Evolutionary conservation across 2,888 invertebrate species (phyloP), one percentile per base, ranked within the genome.

Genomic region (Drosophila ustulata): DNA sequence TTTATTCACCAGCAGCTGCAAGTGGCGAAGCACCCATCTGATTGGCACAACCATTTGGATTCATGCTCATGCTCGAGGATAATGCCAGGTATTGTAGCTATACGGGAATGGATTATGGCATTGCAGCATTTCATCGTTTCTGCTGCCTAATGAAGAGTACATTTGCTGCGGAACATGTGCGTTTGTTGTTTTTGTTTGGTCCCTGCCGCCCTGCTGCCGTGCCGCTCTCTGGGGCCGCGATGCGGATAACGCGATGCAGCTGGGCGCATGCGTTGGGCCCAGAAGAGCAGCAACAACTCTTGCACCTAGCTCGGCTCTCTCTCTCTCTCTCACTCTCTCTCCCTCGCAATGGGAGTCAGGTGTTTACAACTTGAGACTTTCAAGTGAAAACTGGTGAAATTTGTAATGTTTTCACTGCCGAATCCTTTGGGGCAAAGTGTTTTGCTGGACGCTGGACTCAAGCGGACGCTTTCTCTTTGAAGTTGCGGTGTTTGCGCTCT

Each of bases 241-340:
- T 6, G 3, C 9, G 47, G 4, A 23, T 11, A 34, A 9, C 11
- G 6, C 9, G 45, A 9, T 30, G 49, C 45, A 23, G 32, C 49
- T 58, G 51, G 45, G 67, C 75, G 75, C 75, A 75, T 75, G 75
- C 75, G 75, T 75, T 23, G 45, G 47, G 47, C 46, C 77, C 13
- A 28, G 30, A 39, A 57, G 50, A 62, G 77, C 45, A 55, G 46
- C 45, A 55, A 52, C 49, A 58, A 4, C 6, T 18, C 75, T 47
- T 18, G 52, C 68, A 28, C 23, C 37, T 34, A 45, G 13, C 45
- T 55, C 39, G 13, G 18, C 55, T 11, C 23, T 30, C 43, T 23
- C 50, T n/a, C 23, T 13, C 39, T 5, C 28, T 6, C 37, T 30
- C 28, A 23, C 47, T n/a, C 23, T 25, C 5, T 9, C 2, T 32